phyloP scores from a whole-genome alignment of 2,797 vertebrate species.

The Phoxinus dragarum region DNA sequence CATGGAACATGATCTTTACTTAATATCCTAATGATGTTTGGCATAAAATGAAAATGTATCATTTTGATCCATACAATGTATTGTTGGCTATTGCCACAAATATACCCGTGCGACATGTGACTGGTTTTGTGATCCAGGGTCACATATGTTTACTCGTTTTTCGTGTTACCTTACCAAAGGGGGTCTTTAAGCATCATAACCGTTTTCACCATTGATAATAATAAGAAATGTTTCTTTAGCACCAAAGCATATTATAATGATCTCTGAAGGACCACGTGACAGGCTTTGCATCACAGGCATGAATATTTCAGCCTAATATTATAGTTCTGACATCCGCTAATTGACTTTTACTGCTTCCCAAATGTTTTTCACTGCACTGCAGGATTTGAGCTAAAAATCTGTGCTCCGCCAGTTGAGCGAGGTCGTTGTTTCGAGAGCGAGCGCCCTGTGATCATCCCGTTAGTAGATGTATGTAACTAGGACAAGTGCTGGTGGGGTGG shows the following conservation, averaged over 20 bases:
- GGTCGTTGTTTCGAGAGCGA: slow-evolving; percentile 23
- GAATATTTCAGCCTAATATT: background rate
- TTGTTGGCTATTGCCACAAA: too few relatives aligned
- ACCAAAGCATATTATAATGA: background rate
- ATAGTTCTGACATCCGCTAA: background rate
- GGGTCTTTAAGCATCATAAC: background rate
- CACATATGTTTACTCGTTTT: too few relatives aligned
- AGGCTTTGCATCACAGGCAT: background rate
- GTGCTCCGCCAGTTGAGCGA: slow-evolving; percentile 2
- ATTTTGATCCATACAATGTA: too few relatives aligned
- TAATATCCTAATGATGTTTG: too few relatives aligned
- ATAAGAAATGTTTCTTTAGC: background rate
- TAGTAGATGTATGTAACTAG: slow-evolving; percentile 45
- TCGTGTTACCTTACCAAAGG: too few relatives aligned
- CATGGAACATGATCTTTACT: too few relatives aligned
- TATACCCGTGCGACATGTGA: too few relatives aligned
- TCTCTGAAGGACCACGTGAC: background rate
- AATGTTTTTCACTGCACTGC: slow-evolving; percentile 45
- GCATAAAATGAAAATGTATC: too few relatives aligned
- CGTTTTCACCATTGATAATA: background rate
- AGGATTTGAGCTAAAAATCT: slow-evolving; percentile 32
- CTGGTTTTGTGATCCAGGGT: too few relatives aligned
- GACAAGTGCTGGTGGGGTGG: slow-evolving; percentile 41
- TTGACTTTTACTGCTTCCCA: slow-evolving; percentile 44
- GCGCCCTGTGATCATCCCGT: slow-evolving; percentile 38